phyloP scores from a whole-genome alignment of 2,797 vertebrate species.

The Phoxinus dragarum region DNA sequence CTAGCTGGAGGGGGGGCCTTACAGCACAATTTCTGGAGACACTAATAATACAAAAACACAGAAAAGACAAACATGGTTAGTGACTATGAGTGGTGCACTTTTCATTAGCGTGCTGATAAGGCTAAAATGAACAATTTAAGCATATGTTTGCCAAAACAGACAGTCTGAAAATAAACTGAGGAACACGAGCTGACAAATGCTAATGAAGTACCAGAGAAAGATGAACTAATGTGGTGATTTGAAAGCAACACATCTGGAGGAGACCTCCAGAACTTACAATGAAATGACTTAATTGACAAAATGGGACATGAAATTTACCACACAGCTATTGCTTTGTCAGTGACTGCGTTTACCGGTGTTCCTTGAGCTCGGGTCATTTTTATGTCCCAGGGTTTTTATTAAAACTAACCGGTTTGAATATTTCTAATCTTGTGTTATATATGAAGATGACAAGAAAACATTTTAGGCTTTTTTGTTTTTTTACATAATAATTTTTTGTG shows the following conservation, averaged over 20 bases:
- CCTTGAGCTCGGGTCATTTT: not conserved
- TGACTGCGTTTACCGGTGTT: not conserved
- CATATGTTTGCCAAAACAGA: conserved; percentile 19
- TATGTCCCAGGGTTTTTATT: not conserved
- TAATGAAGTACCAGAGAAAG: conserved; percentile 40
- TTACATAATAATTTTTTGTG: not conserved
- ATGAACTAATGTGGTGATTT: conserved; percentile 45
- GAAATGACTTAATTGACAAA: conserved; percentile 21
- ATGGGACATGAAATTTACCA: not conserved
- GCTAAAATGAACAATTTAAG: conserved; percentile 12
- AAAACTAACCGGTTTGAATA: not conserved
- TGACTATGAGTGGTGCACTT: conserved; percentile 10
- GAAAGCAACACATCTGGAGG: conserved; percentile 42
- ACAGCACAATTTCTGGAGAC: conserved; percentile 98
- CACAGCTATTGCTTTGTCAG: conserved; percentile 22
- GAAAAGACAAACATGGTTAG: conserved; percentile 33
- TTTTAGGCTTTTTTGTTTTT: not conserved
- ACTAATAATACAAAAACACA: conserved; percentile 76
- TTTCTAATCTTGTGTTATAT: not conserved
- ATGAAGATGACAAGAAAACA: not conserved
- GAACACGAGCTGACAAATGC: conserved; percentile 32
- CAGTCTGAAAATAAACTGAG: conserved; percentile 40
- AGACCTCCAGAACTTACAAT: conserved; percentile 23
- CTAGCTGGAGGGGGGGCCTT: conserved; percentile 92
- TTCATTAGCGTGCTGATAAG: conserved; percentile 5